phyloP scores from a whole-genome alignment of 2,888 invertebrate genomes.

The Hypsopygia costalis region DNA sequence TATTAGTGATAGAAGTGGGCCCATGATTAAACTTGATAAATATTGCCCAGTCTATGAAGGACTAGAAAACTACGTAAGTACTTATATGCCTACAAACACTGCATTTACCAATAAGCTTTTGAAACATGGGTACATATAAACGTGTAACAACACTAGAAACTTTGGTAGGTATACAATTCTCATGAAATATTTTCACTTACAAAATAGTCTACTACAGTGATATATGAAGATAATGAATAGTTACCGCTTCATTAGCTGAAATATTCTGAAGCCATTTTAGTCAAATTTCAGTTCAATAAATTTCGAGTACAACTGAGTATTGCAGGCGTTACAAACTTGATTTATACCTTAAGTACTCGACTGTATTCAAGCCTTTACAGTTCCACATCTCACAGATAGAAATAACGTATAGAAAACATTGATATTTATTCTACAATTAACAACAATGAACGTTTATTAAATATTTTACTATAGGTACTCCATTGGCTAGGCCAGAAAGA shows the following conservation, averaged over 20 bases:
- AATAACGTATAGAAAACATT: not conserved
- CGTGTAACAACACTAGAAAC: conserved; percentile 5
- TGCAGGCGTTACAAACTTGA: not conserved
- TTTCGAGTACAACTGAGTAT: not conserved
- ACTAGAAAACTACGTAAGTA: too few relatives aligned
- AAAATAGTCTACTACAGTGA: conserved; percentile 14
- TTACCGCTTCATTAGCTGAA: not conserved
- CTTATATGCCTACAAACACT: too few relatives aligned
- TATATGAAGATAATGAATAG: not conserved
- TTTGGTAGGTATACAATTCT: conserved; percentile 14
- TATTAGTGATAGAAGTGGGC: too few relatives aligned
- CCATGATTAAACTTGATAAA: too few relatives aligned
- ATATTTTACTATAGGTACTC: too few relatives aligned
- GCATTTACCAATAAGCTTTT: too few relatives aligned
- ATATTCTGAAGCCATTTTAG: conserved; percentile 14
- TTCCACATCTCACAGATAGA: not conserved
- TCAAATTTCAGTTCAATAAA: conserved; percentile 11
- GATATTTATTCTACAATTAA: not conserved
- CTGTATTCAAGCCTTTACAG: not conserved
- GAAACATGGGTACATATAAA: too few relatives aligned
- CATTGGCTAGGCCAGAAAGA: too few relatives aligned
- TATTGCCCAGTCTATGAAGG: too few relatives aligned
- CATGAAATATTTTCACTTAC: conserved; percentile 5
- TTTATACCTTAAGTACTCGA: too few relatives aligned
- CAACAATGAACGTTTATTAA: too few relatives aligned